These are phyloP conservation scores for Otus scops DNA, from an alignment of 2,797 vertebrate species.

Conservation along the genomic window DNA sequence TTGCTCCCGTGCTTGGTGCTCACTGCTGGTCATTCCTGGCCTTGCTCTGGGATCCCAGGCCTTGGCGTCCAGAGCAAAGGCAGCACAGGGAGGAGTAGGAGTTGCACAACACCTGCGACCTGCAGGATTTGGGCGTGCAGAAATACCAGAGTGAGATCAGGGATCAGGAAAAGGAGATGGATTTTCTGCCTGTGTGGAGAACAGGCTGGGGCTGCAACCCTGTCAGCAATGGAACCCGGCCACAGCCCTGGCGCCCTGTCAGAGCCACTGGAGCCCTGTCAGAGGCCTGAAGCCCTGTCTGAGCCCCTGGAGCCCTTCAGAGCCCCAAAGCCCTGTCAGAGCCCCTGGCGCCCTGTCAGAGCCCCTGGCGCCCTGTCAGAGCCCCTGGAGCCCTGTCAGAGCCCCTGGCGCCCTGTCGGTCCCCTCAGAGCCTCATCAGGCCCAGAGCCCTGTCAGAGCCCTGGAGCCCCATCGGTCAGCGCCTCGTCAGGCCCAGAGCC, in stretches of 20 bases:
- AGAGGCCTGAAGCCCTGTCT: too few relatives aligned
- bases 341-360: rapidly evolving
- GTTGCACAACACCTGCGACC: neutral
- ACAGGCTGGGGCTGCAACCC: neutral
- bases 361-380: too few relatives aligned
- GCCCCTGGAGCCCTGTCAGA: neutral
- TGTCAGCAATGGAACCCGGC: neutral
- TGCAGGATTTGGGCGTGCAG: neutral
- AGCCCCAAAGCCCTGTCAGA: neutral
- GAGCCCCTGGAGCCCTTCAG: neutral
- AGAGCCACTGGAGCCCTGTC: rapidly evolving
- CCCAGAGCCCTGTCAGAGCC: too few relatives aligned
- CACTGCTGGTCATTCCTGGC: neutral
- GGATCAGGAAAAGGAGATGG: neutral
- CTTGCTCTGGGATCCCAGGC: neutral
- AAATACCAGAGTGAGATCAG: neutral
- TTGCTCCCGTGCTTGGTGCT: neutral
- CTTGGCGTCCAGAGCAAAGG: neutral
- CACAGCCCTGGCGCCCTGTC: rapidly evolving
- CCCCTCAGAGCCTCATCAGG: too few relatives aligned
- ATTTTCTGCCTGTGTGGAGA: neutral
- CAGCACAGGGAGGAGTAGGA: rapidly evolving
- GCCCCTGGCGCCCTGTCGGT: too few relatives aligned
- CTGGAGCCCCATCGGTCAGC: neutral
- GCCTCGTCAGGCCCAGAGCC: too few relatives aligned